Base-by-base conservation (phyloP, 2,797 vertebrate species). In the Gobionotothen gibberifrons region DNA sequence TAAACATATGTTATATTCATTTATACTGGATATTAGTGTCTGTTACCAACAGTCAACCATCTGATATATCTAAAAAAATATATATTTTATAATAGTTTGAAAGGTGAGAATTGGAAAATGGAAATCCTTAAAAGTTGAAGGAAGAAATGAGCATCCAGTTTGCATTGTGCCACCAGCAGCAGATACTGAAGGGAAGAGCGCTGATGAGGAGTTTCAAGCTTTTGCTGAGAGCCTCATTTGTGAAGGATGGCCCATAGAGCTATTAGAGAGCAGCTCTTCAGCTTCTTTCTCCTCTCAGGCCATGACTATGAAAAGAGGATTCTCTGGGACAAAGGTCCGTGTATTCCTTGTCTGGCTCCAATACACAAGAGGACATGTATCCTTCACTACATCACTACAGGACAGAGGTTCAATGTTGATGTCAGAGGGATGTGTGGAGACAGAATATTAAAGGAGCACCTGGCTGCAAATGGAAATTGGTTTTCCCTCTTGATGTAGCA, bases 271-370 rank as follows among this genome's bases (percentile, higher is more conserved):
- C 55, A 29, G 72, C 74, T 13, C 72, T 47, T 40, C 49, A 57
- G 72, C 68, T 61, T 65, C 82, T 80, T 65, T 87, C 83, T 88
- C 26, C 83, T 74, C 74, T 60, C 58, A 3, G 65, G 9, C 26
- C 81, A 92, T 92, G 91, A 94, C 93, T 95, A 93, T 94, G 93
- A 94, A 94, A 89, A 74, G 92, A 72, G 56, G 46, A 32, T 77
- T 56, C 76, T 77, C 26, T 26, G 67, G 57, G 69, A 88, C 91
- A 87, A 88, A 66, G 72, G 39, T 51, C 72, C 74, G 88, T 72
- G 89, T 92, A 93, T 94, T 95, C 91, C 82, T 88, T 83, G 94
- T 95, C 94, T 95, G 94, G 93, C 86, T 85, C 87, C 85, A 95
- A 95, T 95, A 95, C 93, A 94, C 95, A 94, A 91, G 32, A 59